Evolutionary conservation across 2,113 vertebrate genomes (phyloP).

Genomic region (Tangachromis dhanisi): DNA sequence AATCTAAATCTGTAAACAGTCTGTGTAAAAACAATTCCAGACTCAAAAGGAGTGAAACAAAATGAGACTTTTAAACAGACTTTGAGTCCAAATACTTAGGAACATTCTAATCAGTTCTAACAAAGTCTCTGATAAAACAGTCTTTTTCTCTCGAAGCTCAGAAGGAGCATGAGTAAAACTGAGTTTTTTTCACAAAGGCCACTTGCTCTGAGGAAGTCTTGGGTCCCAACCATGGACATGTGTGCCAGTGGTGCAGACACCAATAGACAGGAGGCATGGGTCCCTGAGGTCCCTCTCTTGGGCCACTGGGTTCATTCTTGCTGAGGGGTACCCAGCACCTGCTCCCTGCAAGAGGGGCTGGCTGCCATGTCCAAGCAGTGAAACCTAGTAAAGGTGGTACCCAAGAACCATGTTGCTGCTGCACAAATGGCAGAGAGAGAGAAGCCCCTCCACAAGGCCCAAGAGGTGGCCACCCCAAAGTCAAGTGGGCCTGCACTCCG

Average conservation of each 20-base stretch:
- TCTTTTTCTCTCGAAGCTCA: background rate
- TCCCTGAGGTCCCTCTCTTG: background rate
- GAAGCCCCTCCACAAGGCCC: background rate
- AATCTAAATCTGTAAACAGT: background rate
- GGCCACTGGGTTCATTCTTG: background rate
- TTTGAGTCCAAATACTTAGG: background rate
- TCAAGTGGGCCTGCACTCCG: background rate
- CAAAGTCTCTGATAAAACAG: background rate
- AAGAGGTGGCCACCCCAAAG: background rate
- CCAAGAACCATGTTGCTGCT: background rate
- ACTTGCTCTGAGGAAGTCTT: background rate
- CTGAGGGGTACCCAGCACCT: background rate
- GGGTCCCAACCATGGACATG: background rate
- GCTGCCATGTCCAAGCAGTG: background rate
- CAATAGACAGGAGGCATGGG: background rate
- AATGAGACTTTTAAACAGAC: background rate
- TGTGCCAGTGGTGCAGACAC: background rate
- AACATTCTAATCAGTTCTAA: background rate
- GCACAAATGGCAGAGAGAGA: background rate
- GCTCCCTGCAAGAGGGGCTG: background rate
- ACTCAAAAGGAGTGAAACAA: background rate
- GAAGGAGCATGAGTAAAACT: background rate
- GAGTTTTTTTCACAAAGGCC: background rate
- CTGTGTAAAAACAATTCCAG: background rate
- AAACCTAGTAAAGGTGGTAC: background rate